Evolutionary conservation across 2,113 vertebrate genomes (phyloP).

Genomic region (Bubo bubo): DNA sequence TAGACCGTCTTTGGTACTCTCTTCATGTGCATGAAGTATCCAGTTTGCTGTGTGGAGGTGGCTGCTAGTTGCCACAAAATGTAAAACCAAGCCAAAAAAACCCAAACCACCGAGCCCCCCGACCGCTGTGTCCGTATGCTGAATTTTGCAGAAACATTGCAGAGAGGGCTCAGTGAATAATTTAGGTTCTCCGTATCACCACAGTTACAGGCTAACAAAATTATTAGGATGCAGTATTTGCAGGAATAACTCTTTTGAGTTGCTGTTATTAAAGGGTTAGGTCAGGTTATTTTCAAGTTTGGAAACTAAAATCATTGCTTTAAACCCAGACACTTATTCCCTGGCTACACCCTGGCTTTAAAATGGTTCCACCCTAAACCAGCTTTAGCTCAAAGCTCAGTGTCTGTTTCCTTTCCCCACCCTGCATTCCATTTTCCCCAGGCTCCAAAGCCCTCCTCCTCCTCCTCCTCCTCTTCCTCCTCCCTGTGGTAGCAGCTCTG

Average conservation of each 20-base stretch:
- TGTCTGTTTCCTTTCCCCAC: constrained; percentile 87
- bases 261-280: constrained; percentile 42
- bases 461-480: constrained; percentile 68
- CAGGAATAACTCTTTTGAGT: background rate
- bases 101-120: fast-evolving
- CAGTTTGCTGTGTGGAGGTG: background rate
- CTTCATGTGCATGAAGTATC: background rate
- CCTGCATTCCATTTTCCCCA: constrained; percentile 88
- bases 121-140: background rate
- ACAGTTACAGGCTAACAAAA: background rate
- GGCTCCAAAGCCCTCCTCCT: constrained; percentile 74
- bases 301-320: constrained; percentile 23
- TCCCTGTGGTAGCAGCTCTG: constrained; percentile 24
- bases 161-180: background rate
- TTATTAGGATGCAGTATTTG: background rate
- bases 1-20: background rate
- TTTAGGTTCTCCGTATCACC: fast-evolving
- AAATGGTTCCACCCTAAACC: constrained; percentile 74
- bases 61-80: background rate
- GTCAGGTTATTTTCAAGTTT: constrained; percentile 55
- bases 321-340: constrained; percentile 15
- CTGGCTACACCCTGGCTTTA: constrained; percentile 72
- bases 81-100: background rate
- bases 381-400: constrained; percentile 84
- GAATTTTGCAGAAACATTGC: background rate